These are phyloP conservation scores for Otus scops DNA, from an alignment of 2,797 vertebrate genomes.

Conservation along the genomic window DNA sequence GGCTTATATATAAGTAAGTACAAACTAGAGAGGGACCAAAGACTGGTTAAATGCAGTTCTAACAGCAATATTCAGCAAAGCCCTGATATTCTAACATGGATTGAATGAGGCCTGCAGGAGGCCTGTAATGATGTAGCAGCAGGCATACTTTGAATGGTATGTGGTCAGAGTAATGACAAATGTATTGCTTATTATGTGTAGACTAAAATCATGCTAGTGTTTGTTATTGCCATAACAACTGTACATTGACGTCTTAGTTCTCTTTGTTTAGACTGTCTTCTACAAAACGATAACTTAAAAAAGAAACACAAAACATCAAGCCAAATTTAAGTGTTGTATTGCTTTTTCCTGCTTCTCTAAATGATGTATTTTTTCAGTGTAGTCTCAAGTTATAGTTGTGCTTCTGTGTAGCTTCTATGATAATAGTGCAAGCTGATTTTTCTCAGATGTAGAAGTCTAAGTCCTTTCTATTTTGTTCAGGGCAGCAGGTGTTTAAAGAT, in stretches of 20 bases:
- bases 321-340: background rate
- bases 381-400: background rate
- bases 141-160: background rate
- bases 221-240: background rate
- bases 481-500: background rate
- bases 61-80: background rate
- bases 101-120: background rate
- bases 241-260: background rate
- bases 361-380: background rate
- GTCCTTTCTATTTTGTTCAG: background rate
- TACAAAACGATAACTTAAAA: background rate
- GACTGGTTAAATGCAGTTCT: background rate
- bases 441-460: background rate
- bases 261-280: background rate
- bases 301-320: background rate
- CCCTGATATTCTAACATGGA: background rate
- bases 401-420: background rate
- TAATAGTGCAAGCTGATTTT: background rate
- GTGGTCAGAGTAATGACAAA: background rate
- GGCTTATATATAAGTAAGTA: background rate
- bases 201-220: background rate
- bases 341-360: background rate
- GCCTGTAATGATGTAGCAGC: background rate
- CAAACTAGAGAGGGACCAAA: background rate
- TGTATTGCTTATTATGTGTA: background rate